These are phyloP conservation scores for Leptopterna dolabrata DNA, from an alignment of 2,888 invertebrate genomes.

Conservation along the genomic window DNA sequence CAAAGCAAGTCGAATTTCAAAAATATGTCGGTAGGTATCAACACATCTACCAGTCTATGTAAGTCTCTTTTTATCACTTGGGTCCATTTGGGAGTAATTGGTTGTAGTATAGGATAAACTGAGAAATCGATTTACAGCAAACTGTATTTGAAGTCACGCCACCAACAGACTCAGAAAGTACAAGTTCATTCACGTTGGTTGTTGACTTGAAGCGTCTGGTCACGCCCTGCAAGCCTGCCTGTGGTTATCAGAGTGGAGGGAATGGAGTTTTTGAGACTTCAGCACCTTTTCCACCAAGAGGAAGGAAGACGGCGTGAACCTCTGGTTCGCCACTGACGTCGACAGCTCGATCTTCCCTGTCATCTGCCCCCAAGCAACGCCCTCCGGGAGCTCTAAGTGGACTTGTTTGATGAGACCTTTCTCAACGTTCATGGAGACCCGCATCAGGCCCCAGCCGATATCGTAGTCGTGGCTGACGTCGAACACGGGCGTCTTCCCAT, in stretches of 20 bases:
- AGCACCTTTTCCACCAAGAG: constrained; percentile 49
- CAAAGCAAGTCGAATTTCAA: not conserved
- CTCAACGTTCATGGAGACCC: constrained; percentile 73
- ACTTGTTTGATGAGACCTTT: constrained; percentile 75
- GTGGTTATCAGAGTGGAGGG: not conserved
- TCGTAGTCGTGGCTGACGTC: constrained; percentile 71
- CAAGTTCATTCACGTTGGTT: not conserved
- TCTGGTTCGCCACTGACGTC: constrained; percentile 45
- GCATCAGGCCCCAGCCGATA: constrained; percentile 64
- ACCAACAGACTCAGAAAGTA: constrained; percentile 44
- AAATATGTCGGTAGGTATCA: not conserved
- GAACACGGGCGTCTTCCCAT: constrained; percentile 88
- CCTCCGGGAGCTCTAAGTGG: constrained; percentile 70
- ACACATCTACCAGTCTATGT: no score
- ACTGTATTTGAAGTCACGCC: constrained; percentile 43
- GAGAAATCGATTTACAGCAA: not conserved
- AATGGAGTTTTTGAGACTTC: constrained; percentile 51
- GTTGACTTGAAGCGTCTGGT: constrained; percentile 14
- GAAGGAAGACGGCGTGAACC: constrained; percentile 51
- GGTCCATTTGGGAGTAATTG: not conserved
- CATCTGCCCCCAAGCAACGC: constrained; percentile 55
- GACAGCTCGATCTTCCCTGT: constrained; percentile 50
- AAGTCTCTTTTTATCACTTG: not conserved
- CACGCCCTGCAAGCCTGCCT: constrained; percentile 43
- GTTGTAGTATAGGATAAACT: not conserved